A percentile compares a stretch with the other conserved stretches of the same genome.
Evolutionary conservation across 2,888 invertebrate species (phyloP).

Genomic region (Schizaphis graminum): DNA sequence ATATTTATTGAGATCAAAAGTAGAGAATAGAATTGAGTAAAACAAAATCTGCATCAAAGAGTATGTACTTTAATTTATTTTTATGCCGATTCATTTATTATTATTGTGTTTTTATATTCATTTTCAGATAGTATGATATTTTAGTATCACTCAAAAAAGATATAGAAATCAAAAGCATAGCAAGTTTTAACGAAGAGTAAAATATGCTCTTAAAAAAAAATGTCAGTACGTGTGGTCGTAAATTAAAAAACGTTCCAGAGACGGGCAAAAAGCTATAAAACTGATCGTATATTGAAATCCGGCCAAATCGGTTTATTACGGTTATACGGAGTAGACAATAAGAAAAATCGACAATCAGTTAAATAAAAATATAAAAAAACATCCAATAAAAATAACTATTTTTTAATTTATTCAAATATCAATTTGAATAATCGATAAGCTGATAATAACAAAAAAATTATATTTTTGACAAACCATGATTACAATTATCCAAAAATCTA

Average conservation of each 20-base stretch:
- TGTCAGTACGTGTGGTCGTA: conserved; percentile 51
- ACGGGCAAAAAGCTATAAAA: conserved; percentile 50
- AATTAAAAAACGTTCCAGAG: conserved; percentile 60
- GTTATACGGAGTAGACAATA: conserved; percentile 18
- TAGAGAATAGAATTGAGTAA: conserved; percentile 20
- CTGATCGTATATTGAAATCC: conserved; percentile 63
- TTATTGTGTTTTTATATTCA: conserved; percentile 30
- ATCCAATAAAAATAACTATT: not conserved
- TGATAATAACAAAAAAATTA: not conserved
- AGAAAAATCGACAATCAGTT: conserved; percentile 50
- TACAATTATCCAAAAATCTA: not conserved
- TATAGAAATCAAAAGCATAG: conserved; percentile 51
- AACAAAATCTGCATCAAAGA: conserved; percentile 18
- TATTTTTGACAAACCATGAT: not conserved
- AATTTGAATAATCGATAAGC: not conserved
- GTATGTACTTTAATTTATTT: conserved; percentile 41
- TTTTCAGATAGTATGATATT: conserved; percentile 28
- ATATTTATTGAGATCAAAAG: not conserved
- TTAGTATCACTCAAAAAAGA: conserved; percentile 51
- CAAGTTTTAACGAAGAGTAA: conserved; percentile 43
- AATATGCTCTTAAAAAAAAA: conserved; percentile 47
- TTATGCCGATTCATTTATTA: conserved; percentile 39
- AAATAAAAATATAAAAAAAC: conserved; percentile 21
- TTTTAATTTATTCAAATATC: not conserved
- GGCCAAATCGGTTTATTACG: conserved; percentile 64